Evolutionary conservation across 2,113 vertebrate species (phyloP).

Genomic region (Morone chrysops): DNA sequence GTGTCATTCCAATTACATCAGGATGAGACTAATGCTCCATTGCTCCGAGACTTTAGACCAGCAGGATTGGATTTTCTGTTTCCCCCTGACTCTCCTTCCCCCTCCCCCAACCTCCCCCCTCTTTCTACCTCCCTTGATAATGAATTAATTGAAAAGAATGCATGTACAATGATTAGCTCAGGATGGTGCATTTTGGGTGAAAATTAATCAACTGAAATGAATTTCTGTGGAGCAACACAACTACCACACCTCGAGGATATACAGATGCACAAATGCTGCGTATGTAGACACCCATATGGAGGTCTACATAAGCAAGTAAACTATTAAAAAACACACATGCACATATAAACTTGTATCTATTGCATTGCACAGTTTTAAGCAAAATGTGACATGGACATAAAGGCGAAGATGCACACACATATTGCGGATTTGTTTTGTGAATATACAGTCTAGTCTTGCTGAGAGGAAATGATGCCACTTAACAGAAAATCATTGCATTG

Average conservation of each 20-base stretch:
- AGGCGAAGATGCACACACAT: conserved; percentile 24
- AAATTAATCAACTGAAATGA: conserved; percentile 74
- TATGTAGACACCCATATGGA: conserved; percentile 1
- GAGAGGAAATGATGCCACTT: conserved; percentile 73
- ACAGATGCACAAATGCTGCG: conserved; percentile 4
- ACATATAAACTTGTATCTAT: background rate
- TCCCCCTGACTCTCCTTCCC: conserved; percentile 59
- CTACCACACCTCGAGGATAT: conserved; percentile 26
- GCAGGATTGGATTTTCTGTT: conserved; percentile 75
- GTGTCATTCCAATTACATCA: conserved; percentile 82
- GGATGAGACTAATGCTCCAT: conserved; percentile 82
- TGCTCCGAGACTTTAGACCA: conserved; percentile 72
- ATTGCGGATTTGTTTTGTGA: conserved; percentile 49
- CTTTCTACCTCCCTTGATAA: conserved; percentile 71
- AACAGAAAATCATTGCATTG: conserved; percentile 80
- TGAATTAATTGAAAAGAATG: conserved; percentile 81
- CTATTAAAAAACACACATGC: conserved; percentile 8
- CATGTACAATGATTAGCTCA: conserved; percentile 78
- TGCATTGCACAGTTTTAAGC: background rate
- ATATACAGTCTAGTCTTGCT: conserved; percentile 26
- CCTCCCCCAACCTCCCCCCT: conserved; percentile 54
- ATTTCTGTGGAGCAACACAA: conserved; percentile 35
- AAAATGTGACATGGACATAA: background rate
- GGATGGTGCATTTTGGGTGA: conserved; percentile 61
- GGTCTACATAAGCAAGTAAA: background rate